Conservation (phyloP, 2,888 invertebrate genomes). For the Dryobotodes eremita region DNA sequence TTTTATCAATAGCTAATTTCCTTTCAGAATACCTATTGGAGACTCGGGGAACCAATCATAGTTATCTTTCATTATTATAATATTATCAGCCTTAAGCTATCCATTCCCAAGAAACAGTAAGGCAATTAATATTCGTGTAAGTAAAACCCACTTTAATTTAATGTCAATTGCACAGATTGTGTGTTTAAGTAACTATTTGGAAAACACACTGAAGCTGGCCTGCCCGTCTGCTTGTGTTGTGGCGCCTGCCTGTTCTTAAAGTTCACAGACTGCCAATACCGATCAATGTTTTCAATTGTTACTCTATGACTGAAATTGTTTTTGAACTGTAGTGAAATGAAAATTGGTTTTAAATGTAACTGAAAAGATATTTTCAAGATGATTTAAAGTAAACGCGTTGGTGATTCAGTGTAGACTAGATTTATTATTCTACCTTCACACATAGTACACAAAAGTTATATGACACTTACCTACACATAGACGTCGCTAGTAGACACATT, state of each 20-base stretch:
- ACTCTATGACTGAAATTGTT: slow-evolving; percentile 18
- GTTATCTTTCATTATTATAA: background rate
- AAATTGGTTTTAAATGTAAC: slow-evolving; percentile 6
- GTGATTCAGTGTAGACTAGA: too few species aligned
- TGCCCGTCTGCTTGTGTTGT: slow-evolving; percentile 22
- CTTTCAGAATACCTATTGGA: background rate
- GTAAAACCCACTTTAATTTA: slow-evolving; percentile 8
- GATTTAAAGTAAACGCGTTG: too few species aligned
- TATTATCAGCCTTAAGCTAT: background rate
- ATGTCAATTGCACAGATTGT: slow-evolving; percentile 9
- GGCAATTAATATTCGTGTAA: slow-evolving; percentile 3
- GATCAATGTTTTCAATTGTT: slow-evolving; percentile 36
- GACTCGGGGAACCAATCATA: background rate
- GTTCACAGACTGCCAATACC: slow-evolving; percentile 43
- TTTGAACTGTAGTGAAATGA: background rate
- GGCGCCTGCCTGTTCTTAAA: slow-evolving; percentile 32
- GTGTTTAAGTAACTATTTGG: slow-evolving; percentile 20
- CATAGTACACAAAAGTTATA: too few species aligned
- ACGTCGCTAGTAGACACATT: too few species aligned
- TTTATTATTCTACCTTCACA: too few species aligned
- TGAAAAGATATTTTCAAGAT: background rate
- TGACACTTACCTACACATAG: too few species aligned
- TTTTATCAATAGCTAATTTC: background rate
- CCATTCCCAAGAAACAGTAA: background rate
- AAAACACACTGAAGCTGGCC: slow-evolving; percentile 28